Evolutionary conservation across 2,797 vertebrate species (phyloP).

Genomic region (Limosa lapponica): DNA sequence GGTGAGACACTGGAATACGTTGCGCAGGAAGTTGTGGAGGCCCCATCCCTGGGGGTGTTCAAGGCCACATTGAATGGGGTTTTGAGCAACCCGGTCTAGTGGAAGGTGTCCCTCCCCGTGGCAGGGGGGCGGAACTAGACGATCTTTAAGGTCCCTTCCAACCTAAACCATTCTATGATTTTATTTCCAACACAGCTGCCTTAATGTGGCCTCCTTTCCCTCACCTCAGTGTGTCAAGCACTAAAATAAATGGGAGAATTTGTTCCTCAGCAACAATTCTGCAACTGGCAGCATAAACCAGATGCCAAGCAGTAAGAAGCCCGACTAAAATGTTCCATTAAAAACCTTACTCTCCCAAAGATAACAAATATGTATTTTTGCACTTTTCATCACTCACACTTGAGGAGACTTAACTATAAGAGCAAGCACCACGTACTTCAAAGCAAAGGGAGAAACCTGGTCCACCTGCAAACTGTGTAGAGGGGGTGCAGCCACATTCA

Average conservation of each 20-base stretch:
- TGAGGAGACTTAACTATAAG: not conserved
- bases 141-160: too few relatives aligned
- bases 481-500: not conserved
- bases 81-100: too few relatives aligned
- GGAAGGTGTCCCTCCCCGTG: too few relatives aligned
- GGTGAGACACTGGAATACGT: too few relatives aligned
- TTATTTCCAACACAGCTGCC: not conserved
- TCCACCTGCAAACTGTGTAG: fast-evolving
- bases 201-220: not conserved
- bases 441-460: not conserved
- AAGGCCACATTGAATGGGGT: too few relatives aligned
- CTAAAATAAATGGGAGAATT: not conserved
- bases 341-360: not conserved
- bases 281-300: not conserved
- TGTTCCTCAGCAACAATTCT: not conserved
- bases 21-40: too few relatives aligned
- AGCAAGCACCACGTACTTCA: not conserved
- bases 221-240: not conserved
- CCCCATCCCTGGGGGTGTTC: too few relatives aligned
- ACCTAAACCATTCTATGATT: too few relatives aligned
- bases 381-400: not conserved
- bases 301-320: not conserved
- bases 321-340: not conserved
- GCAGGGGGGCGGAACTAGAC: too few relatives aligned
- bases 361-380: not conserved